Evolutionary conservation across 2,797 vertebrate genomes (phyloP).

Genomic region (Eospalax fontanierii): DNA sequence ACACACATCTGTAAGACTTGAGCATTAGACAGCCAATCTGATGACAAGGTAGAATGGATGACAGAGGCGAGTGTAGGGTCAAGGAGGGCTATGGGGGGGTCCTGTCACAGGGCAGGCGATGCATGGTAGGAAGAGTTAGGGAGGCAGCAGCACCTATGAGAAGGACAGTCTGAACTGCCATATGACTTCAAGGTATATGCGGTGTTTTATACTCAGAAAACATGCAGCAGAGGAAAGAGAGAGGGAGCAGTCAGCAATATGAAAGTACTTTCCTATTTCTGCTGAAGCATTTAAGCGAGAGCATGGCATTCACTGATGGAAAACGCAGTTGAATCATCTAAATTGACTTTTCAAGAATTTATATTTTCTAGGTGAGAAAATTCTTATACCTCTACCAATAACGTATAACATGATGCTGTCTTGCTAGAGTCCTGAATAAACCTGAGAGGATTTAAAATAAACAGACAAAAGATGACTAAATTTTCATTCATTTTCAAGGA

Average conservation of each 20-base stretch:
- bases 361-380: neutral
- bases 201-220: neutral
- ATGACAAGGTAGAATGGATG: neutral
- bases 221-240: neutral
- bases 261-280: neutral
- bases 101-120: neutral
- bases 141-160: neutral
- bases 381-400: neutral
- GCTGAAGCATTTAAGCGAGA: neutral
- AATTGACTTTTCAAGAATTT: slow-evolving; percentile 6
- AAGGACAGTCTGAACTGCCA: neutral
- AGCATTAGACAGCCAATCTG: neutral
- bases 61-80: neutral
- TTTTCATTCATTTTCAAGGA: neutral
- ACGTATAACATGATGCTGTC: neutral
- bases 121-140: neutral
- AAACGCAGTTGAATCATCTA: neutral
- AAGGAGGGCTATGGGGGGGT: neutral
- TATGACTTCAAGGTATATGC: neutral
- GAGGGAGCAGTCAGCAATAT: neutral
- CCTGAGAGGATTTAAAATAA: neutral
- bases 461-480: neutral
- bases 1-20: neutral
- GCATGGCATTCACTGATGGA: neutral
- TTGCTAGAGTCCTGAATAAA: neutral